Evolutionary conservation across 1,140 invertebrate genomes (phyloP).

Genomic region (Eupristina koningsbergeri): DNA sequence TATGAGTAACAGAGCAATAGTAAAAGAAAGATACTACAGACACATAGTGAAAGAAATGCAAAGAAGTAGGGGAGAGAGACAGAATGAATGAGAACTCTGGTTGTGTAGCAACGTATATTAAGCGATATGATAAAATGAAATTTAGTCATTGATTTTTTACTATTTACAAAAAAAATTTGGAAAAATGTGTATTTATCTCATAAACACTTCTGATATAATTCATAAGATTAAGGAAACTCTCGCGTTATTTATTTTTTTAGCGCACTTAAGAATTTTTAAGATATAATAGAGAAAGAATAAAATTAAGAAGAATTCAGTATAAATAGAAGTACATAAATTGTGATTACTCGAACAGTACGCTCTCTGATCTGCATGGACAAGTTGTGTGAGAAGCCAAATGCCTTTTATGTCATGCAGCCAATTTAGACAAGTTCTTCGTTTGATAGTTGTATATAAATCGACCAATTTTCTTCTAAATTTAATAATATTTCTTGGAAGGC

Average conservation of each 20-base stretch:
- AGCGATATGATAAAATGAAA: slow-evolving; percentile 64
- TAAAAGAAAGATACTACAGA: too few species aligned
- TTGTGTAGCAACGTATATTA: slow-evolving; percentile 58
- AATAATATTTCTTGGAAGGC: slow-evolving; percentile 6
- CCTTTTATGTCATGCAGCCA: slow-evolving; percentile 22
- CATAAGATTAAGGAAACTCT: slow-evolving; percentile 62
- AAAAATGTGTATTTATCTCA: slow-evolving; percentile 54
- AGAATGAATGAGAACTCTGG: slow-evolving; percentile 28
- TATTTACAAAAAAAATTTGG: slow-evolving; percentile 65
- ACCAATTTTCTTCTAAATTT: slow-evolving; percentile 13
- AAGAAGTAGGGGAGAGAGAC: slow-evolving; percentile 49
- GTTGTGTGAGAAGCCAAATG: slow-evolving; percentile 12
- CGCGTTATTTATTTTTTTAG: slow-evolving; percentile 72
- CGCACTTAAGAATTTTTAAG: slow-evolving; percentile 27
- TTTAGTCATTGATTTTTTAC: slow-evolving; percentile 72
- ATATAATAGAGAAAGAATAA: slow-evolving; percentile 8
- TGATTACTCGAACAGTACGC: slow-evolving; percentile 25
- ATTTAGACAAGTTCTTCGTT: slow-evolving; percentile 6
- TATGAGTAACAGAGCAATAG: too few species aligned
- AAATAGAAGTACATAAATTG: slow-evolving; percentile 22
- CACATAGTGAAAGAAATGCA: background rate
- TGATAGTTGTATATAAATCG: slow-evolving; percentile 19
- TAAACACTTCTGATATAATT: slow-evolving; percentile 66
- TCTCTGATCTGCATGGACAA: slow-evolving; percentile 26
- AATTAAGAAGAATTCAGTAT: slow-evolving; percentile 10